These are phyloP conservation scores for Conistra vaccinii DNA, from an alignment of 2,888 invertebrate species.

Conservation along the genomic window DNA sequence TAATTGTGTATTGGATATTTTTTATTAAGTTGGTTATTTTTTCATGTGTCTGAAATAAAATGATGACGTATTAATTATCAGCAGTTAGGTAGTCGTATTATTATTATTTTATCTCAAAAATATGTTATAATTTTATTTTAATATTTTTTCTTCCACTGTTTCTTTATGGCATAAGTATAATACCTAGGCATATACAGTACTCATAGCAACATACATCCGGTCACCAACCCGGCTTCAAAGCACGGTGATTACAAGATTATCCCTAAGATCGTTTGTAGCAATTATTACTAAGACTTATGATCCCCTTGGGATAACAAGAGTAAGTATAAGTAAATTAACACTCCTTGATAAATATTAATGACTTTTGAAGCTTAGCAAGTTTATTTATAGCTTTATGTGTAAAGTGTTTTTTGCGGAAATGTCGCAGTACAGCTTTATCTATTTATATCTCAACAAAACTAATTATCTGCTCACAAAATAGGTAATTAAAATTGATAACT, in stretches of 20 bases:
- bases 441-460: background rate
- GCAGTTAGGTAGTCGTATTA: background rate
- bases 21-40: background rate
- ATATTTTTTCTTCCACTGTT: background rate
- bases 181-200: too few relatives aligned
- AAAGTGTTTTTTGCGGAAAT: background rate
- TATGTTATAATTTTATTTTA: background rate
- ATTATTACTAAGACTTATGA: constrained; percentile 51
- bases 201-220: background rate
- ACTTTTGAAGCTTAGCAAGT: background rate
- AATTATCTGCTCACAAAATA: background rate
- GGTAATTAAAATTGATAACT: background rate
- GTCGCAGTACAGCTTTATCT: background rate
- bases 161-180: too few relatives aligned
- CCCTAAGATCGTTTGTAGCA: constrained; percentile 53
- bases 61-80: background rate
- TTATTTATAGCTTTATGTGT: too few relatives aligned
- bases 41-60: background rate
- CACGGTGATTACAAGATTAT: constrained; percentile 34
- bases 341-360: constrained; percentile 50
- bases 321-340: constrained; percentile 51
- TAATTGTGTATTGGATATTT: background rate
- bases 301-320: constrained; percentile 33
- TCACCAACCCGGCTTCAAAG: background rate
- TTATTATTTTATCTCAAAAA: background rate